Evolutionary conservation across 2,888 invertebrate genomes (phyloP).

Genomic region (Caenorhabditis sp.): DNA sequence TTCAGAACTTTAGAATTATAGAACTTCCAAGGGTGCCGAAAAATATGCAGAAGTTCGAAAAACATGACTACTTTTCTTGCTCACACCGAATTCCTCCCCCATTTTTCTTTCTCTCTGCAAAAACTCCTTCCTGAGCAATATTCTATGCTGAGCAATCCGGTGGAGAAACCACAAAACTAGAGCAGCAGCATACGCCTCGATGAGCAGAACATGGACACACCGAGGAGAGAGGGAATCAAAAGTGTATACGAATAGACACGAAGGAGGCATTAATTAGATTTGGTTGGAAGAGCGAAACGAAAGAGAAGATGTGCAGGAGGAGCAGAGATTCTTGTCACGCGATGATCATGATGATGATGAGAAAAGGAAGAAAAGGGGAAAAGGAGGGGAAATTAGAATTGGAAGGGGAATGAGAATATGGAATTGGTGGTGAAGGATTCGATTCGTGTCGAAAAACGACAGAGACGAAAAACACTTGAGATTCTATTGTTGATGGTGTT

Average conservation of each 20-base stretch:
- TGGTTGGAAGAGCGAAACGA: not conserved
- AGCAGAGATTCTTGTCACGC: slow-evolving; percentile 12
- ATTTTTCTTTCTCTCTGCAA: too few species aligned
- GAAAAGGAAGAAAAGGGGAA: not conserved
- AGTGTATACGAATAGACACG: slow-evolving; percentile 5
- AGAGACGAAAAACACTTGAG: too few species aligned
- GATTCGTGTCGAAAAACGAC: not conserved
- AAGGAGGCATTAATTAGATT: slow-evolving; percentile 35
- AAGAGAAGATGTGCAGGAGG: not conserved
- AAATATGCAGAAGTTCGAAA: too few species aligned
- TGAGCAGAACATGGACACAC: slow-evolving; percentile 16
- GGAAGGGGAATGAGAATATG: not conserved
- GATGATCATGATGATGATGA: slow-evolving; percentile 1
- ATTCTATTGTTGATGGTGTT: too few species aligned
- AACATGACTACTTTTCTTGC: too few species aligned
- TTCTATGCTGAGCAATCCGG: not conserved
- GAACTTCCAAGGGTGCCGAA: too few species aligned
- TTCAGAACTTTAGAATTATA: too few species aligned
- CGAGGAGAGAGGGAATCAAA: slow-evolving; percentile 28
- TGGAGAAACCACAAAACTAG: slow-evolving; percentile 12
- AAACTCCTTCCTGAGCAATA: not conserved
- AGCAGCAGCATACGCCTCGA: slow-evolving; percentile 7
- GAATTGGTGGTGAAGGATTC: too few species aligned
- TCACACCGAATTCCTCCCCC: too few species aligned
- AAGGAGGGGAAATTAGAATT: not conserved